These are phyloP conservation scores for Pempheris klunzingeri DNA, from an alignment of 2,797 vertebrate species.

Conservation along the genomic window DNA sequence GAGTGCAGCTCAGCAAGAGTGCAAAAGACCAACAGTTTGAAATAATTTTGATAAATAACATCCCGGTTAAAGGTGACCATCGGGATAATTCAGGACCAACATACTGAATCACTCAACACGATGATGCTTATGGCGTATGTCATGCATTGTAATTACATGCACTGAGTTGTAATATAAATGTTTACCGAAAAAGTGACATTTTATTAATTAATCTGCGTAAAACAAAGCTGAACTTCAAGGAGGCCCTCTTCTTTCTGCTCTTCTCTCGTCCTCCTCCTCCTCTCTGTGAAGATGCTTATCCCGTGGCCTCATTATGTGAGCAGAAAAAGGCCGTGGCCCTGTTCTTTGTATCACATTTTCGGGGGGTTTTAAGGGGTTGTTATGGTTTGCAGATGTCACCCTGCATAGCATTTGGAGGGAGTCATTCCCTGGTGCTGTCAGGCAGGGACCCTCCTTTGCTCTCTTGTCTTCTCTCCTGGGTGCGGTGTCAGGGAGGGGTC, in stretches of 20 bases:
- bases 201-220: slow-evolving; percentile 53
- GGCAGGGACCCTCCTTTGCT: slow-evolving; percentile 77
- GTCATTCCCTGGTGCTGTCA: slow-evolving; percentile 79
- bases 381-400: slow-evolving; percentile 88
- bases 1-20: slow-evolving; percentile 30
- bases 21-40: slow-evolving; percentile 48
- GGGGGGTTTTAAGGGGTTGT: slow-evolving; percentile 71
- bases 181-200: slow-evolving; percentile 61
- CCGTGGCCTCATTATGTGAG: slow-evolving; percentile 75
- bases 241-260: slow-evolving; percentile 38
- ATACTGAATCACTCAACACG: slow-evolving; percentile 46
- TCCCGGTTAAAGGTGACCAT: slow-evolving; percentile 48
- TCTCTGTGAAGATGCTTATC: slow-evolving; percentile 68
- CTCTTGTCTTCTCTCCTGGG: slow-evolving; percentile 58
- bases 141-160: slow-evolving; percentile 47
- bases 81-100: slow-evolving; percentile 31
- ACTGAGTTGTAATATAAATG: slow-evolving; percentile 64
- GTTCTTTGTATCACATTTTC: slow-evolving; percentile 76
- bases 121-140: slow-evolving; percentile 37
- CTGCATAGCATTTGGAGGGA: slow-evolving; percentile 80
- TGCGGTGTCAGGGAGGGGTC: slow-evolving; percentile 67
- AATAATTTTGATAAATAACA: slow-evolving; percentile 68
- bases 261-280: slow-evolving; percentile 1
- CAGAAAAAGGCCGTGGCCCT: slow-evolving; percentile 66
- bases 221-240: slow-evolving; percentile 54